phyloP scores from a whole-genome alignment of 2,113 vertebrate species.

The Dryoscopus gambensis region DNA sequence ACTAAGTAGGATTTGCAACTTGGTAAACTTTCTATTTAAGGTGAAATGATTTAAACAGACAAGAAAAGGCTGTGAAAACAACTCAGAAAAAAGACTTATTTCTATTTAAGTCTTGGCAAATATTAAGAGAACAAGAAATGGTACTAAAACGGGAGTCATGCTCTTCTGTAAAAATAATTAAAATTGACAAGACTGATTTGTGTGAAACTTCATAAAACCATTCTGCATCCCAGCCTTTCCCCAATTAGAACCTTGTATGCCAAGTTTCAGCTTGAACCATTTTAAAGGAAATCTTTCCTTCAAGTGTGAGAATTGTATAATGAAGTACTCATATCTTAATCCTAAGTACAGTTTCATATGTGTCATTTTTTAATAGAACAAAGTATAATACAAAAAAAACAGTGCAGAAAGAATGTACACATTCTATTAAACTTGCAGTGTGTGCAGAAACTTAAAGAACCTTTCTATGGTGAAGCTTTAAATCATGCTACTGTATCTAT shows the following conservation, averaged over 20 bases:
- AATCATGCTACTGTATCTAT: conserved; percentile 37
- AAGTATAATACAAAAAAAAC: neutral
- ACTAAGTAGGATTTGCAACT: neutral
- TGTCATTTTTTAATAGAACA: neutral
- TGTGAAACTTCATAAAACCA: neutral
- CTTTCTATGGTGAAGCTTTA: neutral
- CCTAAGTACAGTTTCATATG: neutral
- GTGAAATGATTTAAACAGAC: conserved; percentile 12
- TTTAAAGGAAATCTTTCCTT: neutral
- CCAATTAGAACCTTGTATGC: neutral
- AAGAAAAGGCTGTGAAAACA: conserved; percentile 31
- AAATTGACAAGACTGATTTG: neutral
- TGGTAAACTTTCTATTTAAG: conserved; percentile 38
- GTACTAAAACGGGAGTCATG: neutral
- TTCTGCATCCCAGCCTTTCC: neutral
- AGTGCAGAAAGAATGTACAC: neutral
- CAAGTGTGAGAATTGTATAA: neutral
- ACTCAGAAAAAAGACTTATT: neutral
- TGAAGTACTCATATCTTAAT: neutral
- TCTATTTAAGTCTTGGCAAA: neutral
- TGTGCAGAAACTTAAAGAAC: conserved; percentile 23
- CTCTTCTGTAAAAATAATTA: conserved; percentile 3
- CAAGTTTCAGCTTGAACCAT: neutral
- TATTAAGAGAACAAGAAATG: neutral
- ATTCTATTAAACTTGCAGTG: neutral